Evolutionary conservation across 2,113 vertebrate genomes (phyloP).

Genomic region (Catharus bicknelli): DNA sequence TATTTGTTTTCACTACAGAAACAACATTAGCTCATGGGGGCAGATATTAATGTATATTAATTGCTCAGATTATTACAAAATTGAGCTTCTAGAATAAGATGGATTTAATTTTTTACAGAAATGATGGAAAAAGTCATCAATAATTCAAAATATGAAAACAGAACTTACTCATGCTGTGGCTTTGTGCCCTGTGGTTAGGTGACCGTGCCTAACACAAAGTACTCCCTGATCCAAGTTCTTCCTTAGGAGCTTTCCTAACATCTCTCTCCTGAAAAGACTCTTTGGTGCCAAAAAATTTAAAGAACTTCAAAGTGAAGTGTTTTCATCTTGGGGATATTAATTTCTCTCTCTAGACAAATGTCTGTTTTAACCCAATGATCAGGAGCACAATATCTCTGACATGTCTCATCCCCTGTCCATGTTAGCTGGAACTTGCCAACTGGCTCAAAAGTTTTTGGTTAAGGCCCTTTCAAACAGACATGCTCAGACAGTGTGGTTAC

Average conservation of each 20-base stretch:
- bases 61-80: background rate
- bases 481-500: background rate
- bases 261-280: background rate
- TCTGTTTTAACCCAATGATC: background rate
- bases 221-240: background rate
- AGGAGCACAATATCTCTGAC: background rate
- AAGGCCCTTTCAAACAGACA: conserved; percentile 1
- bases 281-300: background rate
- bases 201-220: background rate
- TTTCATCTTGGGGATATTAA: background rate
- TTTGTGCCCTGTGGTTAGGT: conserved; percentile 29
- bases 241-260: background rate
- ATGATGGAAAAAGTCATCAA: conserved; percentile 34
- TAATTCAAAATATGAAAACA: conserved; percentile 27
- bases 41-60: background rate
- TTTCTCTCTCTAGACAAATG: background rate
- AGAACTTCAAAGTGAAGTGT: background rate
- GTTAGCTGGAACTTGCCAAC: background rate
- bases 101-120: conserved; percentile 29
- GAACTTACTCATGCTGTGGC: conserved; percentile 3
- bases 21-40: background rate
- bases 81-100: conserved; percentile 2
- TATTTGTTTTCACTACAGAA: conserved; percentile 24
- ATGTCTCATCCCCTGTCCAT: background rate
- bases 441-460: background rate